phyloP scores from a whole-genome alignment of 2,113 vertebrate genomes.

The Aldabrachelys gigantea region DNA sequence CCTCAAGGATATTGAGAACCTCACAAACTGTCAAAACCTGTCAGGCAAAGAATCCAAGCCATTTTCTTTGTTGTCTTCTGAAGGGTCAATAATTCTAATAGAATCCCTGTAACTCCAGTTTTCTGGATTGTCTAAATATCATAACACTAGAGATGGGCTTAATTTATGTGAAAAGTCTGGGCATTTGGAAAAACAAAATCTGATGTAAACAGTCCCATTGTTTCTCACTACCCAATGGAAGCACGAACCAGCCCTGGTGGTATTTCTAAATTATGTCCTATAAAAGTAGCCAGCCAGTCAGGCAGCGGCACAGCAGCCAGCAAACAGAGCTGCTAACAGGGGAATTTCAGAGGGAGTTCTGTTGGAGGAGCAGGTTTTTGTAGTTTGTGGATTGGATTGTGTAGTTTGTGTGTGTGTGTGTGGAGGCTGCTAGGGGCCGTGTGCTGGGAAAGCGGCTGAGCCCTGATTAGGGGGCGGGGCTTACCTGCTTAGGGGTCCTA shows the following conservation, averaged over 20 bases:
- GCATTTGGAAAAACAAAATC: not conserved
- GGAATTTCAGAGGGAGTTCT: no score
- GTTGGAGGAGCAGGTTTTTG: no score
- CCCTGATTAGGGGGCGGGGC: no score
- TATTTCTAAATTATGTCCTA: not conserved
- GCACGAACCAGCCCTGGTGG: not conserved
- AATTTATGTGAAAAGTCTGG: not conserved
- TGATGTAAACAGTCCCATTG: not conserved
- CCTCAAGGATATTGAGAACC: conserved; percentile 17
- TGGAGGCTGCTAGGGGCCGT: no score
- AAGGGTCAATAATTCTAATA: not conserved
- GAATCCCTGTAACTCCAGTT: not conserved
- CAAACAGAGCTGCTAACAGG: no score
- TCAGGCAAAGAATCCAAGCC: not conserved
- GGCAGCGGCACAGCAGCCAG: no score
- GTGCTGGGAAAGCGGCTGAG: no score
- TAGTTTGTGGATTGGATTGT: no score
- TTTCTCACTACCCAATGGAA: not conserved
- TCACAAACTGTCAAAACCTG: conserved; percentile 15
- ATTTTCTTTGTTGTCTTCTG: conserved; percentile 6
- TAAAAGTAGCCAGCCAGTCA: no score
- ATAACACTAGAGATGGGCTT: not conserved
- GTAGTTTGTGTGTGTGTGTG: no score
- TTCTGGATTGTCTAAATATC: not conserved
- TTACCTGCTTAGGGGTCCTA: no score